These are phyloP conservation scores for Labrus mixtus DNA, from an alignment of 2,113 vertebrate species.

Conservation along the genomic window DNA sequence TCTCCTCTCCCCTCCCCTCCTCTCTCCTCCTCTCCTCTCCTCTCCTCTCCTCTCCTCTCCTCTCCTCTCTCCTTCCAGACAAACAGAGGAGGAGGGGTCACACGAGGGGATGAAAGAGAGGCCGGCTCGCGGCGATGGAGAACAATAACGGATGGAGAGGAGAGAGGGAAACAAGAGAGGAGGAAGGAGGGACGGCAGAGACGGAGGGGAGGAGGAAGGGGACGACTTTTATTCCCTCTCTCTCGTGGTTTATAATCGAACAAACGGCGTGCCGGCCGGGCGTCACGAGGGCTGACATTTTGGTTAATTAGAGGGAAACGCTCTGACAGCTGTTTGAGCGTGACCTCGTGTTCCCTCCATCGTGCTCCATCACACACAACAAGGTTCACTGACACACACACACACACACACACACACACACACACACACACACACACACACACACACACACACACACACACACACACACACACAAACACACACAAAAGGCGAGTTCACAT, in stretches of 20 bases:
- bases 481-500: not conserved
- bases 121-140: not conserved
- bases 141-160: not conserved
- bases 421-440: constrained; percentile 9
- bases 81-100: constrained; percentile 16
- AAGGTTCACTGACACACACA: not conserved
- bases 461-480: constrained; percentile 11
- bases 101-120: constrained; percentile 7
- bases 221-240: not conserved
- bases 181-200: not conserved
- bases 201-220: not conserved
- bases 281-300: constrained; percentile 22
- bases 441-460: constrained; percentile 14
- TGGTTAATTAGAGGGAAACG: constrained; percentile 48
- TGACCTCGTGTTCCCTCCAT: constrained; percentile 43
- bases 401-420: constrained; percentile 17
- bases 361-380: constrained; percentile 6
- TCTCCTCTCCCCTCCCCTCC: not conserved
- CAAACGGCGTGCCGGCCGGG: not conserved
- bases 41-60: not conserved
- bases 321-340: constrained; percentile 52
- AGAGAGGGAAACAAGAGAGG: not conserved
- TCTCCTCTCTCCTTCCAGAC: constrained; percentile 11
- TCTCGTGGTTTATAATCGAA: constrained; percentile 14
- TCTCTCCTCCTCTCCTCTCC: too few species aligned